Percentiles rank a stretch among this genome's conserved stretches.
phyloP scores from a whole-genome alignment of 2,797 vertebrate species.

The Glossophaga mutica region DNA sequence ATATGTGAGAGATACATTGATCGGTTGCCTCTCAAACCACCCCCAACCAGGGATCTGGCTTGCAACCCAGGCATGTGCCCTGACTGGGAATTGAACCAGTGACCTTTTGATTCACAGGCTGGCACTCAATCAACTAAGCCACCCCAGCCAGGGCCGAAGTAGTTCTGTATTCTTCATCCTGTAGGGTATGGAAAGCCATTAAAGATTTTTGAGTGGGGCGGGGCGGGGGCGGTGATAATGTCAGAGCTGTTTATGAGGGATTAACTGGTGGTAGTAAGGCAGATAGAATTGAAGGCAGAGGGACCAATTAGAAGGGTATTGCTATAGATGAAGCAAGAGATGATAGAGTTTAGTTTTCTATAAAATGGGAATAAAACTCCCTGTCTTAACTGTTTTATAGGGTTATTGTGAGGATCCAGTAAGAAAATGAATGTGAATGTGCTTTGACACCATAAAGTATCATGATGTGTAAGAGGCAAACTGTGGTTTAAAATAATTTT shows the following conservation, averaged over 20 bases:
- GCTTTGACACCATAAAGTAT: constrained; percentile 1
- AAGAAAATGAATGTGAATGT: not conserved
- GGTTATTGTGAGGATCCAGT: not conserved
- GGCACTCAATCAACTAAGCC: too few species aligned
- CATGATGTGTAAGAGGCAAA: not conserved
- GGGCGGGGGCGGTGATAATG: not conserved
- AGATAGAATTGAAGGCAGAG: not conserved
- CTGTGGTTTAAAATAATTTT: constrained; percentile 36
- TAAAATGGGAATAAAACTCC: not conserved
- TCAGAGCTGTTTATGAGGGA: not conserved
- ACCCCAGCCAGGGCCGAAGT: not conserved
- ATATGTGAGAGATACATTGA: too few species aligned
- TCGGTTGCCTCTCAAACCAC: too few species aligned
- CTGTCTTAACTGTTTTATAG: not conserved
- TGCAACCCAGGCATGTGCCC: too few species aligned
- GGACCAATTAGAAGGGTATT: not conserved
- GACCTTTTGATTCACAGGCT: too few species aligned
- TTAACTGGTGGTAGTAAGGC: not conserved
- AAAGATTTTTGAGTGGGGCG: not conserved
- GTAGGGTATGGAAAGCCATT: not conserved
- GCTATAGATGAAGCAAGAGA: not conserved
- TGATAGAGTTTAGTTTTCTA: not conserved
- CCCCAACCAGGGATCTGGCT: too few species aligned
- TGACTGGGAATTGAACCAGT: too few species aligned
- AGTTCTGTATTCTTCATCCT: not conserved